A percentile compares a stretch with the other conserved stretches of the same genome.
Conservation (phyloP, 2,888 invertebrate genomes). For the Caenorhabditis becei region DNA sequence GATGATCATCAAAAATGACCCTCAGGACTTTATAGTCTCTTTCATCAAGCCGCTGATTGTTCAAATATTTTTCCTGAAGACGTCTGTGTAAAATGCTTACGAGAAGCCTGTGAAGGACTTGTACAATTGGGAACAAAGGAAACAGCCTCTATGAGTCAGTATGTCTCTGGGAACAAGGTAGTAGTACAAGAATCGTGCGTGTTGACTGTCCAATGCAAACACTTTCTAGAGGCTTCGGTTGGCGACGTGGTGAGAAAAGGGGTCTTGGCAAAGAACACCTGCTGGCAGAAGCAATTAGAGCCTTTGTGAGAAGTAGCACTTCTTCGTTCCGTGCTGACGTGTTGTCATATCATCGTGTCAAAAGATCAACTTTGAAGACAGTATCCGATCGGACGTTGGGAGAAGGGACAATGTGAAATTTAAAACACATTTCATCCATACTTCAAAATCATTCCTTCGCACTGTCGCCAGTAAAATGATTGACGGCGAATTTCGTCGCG, state of each 20-base stretch:
- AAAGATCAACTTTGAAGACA: background rate
- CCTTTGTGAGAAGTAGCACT: background rate
- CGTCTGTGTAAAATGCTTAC: background rate
- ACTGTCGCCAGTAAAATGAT: constrained; percentile 32
- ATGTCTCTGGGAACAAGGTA: constrained; percentile 7
- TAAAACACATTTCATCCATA: constrained; percentile 31
- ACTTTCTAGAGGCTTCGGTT: constrained; percentile 5
- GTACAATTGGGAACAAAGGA: constrained; percentile 13
- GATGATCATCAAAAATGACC: background rate
- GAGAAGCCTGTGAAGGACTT: background rate
- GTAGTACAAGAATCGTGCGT: background rate
- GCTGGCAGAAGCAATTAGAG: background rate
- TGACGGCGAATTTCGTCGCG: constrained; percentile 8
- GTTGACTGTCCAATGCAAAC: constrained; percentile 33
- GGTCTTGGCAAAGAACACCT: constrained; percentile 1
- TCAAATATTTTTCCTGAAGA: background rate
- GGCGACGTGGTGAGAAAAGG: constrained; percentile 32
- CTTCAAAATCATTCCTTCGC: constrained; percentile 34
- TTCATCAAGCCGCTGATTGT: background rate
- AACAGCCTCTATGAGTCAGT: constrained; percentile 3
- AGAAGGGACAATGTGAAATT: constrained; percentile 31
- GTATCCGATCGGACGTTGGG: background rate
- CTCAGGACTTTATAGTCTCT: background rate
- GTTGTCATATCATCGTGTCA: no score
- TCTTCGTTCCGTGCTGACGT: no score